Evolutionary conservation across 1,140 invertebrate genomes (phyloP).

Genomic region (Eumeta japonica): DNA sequence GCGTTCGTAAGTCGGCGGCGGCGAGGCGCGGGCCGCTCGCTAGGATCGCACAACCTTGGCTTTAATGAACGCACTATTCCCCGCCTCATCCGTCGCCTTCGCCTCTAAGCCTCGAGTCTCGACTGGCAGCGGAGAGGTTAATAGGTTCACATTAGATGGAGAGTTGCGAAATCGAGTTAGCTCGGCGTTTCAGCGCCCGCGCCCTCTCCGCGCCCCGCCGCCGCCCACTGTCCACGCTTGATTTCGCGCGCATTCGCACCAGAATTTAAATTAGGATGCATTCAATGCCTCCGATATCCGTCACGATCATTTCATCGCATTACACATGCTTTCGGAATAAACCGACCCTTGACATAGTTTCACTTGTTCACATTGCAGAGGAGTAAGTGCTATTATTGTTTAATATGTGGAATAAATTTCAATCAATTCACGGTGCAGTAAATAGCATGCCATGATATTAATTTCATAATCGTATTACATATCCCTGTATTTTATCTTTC

Average conservation of each 20-base stretch:
- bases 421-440: too few species aligned
- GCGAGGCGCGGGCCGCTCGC: constrained; percentile 13
- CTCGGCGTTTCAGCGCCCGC: constrained; percentile 31
- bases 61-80: constrained; percentile 46
- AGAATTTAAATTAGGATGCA: constrained; percentile 18
- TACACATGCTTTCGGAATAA: not conserved
- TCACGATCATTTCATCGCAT: not conserved
- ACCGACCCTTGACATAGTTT: too few species aligned
- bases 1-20: constrained; percentile 4
- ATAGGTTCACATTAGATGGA: constrained; percentile 57
- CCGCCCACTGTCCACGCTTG: constrained; percentile 32
- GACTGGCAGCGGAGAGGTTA: constrained; percentile 48
- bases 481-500: too few species aligned
- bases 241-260: constrained; percentile 42
- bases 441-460: too few species aligned
- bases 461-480: too few species aligned
- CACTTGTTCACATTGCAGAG: too few species aligned
- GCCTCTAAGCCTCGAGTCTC: constrained; percentile 47
- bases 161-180: constrained; percentile 49
- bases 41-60: constrained; percentile 44
- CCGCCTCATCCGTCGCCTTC: constrained; percentile 47
- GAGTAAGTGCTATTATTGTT: too few species aligned
- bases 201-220: constrained; percentile 25
- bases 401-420: too few species aligned
- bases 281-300: too few species aligned